Percentiles rank a stretch among this genome's conserved stretches.
phyloP scores from a whole-genome alignment of 2,113 vertebrate species.

The Lycocorax pyrrhopterus region DNA sequence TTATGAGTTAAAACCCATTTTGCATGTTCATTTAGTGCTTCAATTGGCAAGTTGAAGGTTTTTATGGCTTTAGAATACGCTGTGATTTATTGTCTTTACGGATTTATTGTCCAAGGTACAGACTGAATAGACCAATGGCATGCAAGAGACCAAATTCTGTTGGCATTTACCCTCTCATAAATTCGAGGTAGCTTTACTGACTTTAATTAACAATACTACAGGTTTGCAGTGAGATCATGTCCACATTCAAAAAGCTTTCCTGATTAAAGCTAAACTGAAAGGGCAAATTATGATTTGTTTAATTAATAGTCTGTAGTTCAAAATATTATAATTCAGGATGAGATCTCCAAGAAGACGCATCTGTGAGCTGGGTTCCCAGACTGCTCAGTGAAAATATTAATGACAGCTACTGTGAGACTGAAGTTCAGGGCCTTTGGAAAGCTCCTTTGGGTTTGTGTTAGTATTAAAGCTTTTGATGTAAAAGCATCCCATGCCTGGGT shows the following conservation, averaged over 20 bases:
- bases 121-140: background rate
- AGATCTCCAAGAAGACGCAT: background rate
- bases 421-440: background rate
- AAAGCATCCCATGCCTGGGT: background rate
- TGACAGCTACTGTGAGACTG: background rate
- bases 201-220: background rate
- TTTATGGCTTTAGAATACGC: background rate
- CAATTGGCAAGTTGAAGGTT: background rate
- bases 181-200: background rate
- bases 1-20: background rate
- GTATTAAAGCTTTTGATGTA: background rate
- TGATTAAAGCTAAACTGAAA: background rate
- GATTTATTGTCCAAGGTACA: background rate
- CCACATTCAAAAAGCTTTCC: background rate
- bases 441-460: accelerated
- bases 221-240: background rate
- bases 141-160: background rate
- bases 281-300: background rate
- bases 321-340: background rate
- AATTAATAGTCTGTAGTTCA: background rate
- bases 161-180: background rate
- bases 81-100: background rate
- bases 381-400: background rate
- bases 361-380: background rate
- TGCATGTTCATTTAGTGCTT: background rate